Conservation (phyloP, 1,140 invertebrate genomes). For the Zaprionus inermis region DNA sequence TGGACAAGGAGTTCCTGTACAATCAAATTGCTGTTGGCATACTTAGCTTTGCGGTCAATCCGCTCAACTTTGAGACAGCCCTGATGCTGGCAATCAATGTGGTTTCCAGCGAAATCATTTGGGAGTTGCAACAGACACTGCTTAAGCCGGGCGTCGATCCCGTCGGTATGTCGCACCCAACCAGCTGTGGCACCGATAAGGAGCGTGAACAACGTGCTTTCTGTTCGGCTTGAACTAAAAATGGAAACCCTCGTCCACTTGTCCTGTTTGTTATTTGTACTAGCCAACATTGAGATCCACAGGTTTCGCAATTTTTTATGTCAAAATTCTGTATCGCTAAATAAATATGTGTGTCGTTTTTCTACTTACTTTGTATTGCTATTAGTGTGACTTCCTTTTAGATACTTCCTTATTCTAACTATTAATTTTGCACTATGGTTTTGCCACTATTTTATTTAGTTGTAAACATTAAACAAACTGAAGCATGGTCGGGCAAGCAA, state of each 20-base stretch:
- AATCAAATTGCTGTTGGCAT: constrained; percentile 68
- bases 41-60: constrained; percentile 65
- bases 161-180: constrained; percentile 53
- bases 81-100: constrained; percentile 68
- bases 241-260: background rate
- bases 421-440: constrained; percentile 7
- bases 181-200: constrained; percentile 58
- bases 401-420: background rate
- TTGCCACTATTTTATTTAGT: background rate
- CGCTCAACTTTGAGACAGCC: constrained; percentile 64
- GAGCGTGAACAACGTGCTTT: constrained; percentile 53
- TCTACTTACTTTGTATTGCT: constrained; percentile 14
- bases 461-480: constrained; percentile 44
- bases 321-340: background rate
- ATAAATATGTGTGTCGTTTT: constrained; percentile 3
- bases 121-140: constrained; percentile 65
- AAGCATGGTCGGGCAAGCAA: constrained; percentile 41
- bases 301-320: background rate
- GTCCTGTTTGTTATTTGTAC: background rate
- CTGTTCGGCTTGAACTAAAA: constrained; percentile 36
- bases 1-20: constrained; percentile 64
- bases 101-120: constrained; percentile 65
- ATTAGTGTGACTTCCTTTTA: background rate
- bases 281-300: background rate
- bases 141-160: constrained; percentile 67